Percentiles rank a stretch among this genome's conserved stretches.
Conservation (phyloP, 2,888 invertebrate genomes). For the Liopterus haemorrhoidalis region DNA sequence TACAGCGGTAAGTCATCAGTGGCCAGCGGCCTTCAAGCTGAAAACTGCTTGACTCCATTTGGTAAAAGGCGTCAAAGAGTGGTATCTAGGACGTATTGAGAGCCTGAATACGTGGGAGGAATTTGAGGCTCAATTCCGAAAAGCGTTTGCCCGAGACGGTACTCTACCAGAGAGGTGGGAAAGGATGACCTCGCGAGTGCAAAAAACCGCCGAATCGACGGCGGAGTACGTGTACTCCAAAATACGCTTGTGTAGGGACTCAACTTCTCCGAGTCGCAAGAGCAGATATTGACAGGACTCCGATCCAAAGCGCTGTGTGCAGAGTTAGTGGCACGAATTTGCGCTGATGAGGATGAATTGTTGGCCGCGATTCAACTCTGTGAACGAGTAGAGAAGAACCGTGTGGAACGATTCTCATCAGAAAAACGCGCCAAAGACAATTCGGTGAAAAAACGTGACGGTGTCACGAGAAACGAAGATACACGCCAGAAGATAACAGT, state of each 20-base stretch:
- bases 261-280: slow-evolving; percentile 15
- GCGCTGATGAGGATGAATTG: slow-evolving; percentile 15
- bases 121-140: too few species aligned
- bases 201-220: slow-evolving; percentile 13
- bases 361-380: slow-evolving; percentile 12
- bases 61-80: slow-evolving; percentile 12
- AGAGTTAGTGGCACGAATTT: slow-evolving; percentile 9
- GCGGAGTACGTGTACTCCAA: slow-evolving; percentile 25
- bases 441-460: background rate
- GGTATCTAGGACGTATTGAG: slow-evolving; percentile 15
- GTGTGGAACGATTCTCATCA: background rate
- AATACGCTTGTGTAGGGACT: slow-evolving; percentile 19
- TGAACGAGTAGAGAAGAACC: slow-evolving; percentile 7
- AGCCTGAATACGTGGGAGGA: too few species aligned
- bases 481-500: background rate
- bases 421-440: background rate
- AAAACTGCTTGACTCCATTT: slow-evolving; percentile 19
- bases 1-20: slow-evolving; percentile 6
- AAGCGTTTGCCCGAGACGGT: too few species aligned
- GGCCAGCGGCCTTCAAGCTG: slow-evolving; percentile 14
- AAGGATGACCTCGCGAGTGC: slow-evolving; percentile 18
- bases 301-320: slow-evolving; percentile 17
- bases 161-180: slow-evolving; percentile 19
- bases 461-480: background rate
- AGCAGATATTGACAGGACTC: slow-evolving; percentile 22